These are phyloP conservation scores for Trissolcus brochymenae DNA, from an alignment of 2,888 invertebrate species.

Conservation along the genomic window DNA sequence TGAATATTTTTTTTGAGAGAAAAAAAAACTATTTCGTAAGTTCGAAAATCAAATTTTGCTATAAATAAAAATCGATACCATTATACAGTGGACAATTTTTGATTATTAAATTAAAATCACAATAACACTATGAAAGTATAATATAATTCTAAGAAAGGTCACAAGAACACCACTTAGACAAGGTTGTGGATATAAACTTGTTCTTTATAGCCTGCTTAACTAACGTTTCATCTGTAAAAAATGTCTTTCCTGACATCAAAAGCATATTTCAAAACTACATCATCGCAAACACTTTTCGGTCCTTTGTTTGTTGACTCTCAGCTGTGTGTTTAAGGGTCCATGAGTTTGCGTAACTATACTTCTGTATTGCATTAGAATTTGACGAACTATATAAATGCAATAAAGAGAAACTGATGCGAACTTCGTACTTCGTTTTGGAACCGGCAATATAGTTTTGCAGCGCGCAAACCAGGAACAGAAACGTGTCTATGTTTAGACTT, in stretches of 20 bases:
- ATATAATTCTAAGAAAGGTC: constrained; percentile 49
- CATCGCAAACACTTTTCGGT: constrained; percentile 39
- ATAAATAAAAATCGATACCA: too few relatives aligned
- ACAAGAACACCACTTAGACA: constrained; percentile 33
- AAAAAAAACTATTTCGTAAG: too few relatives aligned
- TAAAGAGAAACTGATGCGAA: constrained; percentile 16
- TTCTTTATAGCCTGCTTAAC: constrained; percentile 45
- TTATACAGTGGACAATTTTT: too few relatives aligned
- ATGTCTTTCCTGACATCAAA: constrained; percentile 29
- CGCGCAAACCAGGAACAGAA: constrained; percentile 42
- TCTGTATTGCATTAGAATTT: constrained; percentile 33
- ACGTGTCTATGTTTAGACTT: constrained; percentile 34
- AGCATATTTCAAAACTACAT: constrained; percentile 38
- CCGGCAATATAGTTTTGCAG: constrained; percentile 25
- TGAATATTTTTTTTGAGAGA: too few relatives aligned
- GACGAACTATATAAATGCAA: neutral
- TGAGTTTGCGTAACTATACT: too few relatives aligned
- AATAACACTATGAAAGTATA: neutral
- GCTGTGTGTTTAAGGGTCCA: too few relatives aligned
- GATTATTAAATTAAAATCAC: constrained; percentile 26
- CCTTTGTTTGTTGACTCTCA: constrained; percentile 49
- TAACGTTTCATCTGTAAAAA: constrained; percentile 43
- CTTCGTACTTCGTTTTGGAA: constrained; percentile 7
- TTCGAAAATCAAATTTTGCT: neutral
- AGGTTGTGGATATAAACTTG: constrained; percentile 22